A percentile compares a stretch with the other conserved stretches of the same genome.
These are phyloP conservation scores for Cynopterus brachyotis DNA, from an alignment of 2,113 vertebrate species.

Conservation along the genomic window DNA sequence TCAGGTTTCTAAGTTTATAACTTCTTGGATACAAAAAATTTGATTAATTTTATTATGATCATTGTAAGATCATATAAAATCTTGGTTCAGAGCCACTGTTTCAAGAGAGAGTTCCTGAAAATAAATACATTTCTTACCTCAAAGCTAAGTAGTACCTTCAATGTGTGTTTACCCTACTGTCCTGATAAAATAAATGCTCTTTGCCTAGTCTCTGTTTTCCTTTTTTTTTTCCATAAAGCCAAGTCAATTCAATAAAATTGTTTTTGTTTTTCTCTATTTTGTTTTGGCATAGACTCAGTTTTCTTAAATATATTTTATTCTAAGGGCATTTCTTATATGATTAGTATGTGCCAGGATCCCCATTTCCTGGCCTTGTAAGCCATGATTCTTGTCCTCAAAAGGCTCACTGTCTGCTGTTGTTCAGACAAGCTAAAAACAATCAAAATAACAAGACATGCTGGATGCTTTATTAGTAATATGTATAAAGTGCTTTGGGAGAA, in stretches of 20 bases:
- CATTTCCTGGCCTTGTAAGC: not conserved
- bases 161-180: constrained; percentile 39
- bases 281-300: not conserved
- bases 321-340: not conserved
- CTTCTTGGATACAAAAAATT: constrained; percentile 67
- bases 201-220: constrained; percentile 56
- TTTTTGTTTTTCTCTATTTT: constrained; percentile 44
- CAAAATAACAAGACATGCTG: not conserved
- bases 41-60: constrained; percentile 78
- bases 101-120: constrained; percentile 73
- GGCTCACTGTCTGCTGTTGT: not conserved
- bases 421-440: not conserved
- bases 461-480: not conserved
- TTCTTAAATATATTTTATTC: constrained; percentile 27
- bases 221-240: constrained; percentile 27
- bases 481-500: not conserved
- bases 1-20: constrained; percentile 74
- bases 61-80: constrained; percentile 75
- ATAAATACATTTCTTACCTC: constrained; percentile 73
- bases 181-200: constrained; percentile 67
- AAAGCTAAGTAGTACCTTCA: constrained; percentile 56
- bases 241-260: constrained; percentile 41
- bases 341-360: not conserved
- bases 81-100: constrained; percentile 74
- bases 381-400: not conserved